Evolutionary conservation across 2,797 vertebrate genomes (phyloP).

Genomic region (Sebastes itinus): DNA sequence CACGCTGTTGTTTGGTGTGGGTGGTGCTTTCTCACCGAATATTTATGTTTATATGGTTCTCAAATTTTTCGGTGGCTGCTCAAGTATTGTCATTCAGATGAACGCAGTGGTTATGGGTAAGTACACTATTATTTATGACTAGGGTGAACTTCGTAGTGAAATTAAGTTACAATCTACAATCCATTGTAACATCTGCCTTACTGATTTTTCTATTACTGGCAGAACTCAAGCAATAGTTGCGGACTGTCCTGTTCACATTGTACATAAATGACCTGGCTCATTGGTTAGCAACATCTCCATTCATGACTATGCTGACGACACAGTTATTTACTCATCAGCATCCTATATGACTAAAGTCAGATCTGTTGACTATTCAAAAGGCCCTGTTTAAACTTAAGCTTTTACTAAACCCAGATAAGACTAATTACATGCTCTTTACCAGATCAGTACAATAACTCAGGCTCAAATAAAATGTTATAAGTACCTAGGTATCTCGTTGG

Average conservation of each 20-base stretch:
- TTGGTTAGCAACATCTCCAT: background rate
- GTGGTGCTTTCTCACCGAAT: no score
- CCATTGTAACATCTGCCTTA: no score
- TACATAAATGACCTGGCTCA: background rate
- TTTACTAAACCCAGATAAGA: background rate
- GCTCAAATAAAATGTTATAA: background rate
- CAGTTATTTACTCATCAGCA: background rate
- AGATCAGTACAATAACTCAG: background rate
- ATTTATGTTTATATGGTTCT: no score
- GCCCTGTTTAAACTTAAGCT: background rate
- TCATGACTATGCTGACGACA: background rate
- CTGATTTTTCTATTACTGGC: background rate
- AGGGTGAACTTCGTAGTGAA: no score
- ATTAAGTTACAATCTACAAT: no score
- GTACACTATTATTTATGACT: no score
- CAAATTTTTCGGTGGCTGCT: no score
- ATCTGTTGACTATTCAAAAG: background rate
- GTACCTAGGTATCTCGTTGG: background rate
- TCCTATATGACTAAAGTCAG: background rate
- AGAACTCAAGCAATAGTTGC: background rate
- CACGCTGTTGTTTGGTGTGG: no score
- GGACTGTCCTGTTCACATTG: background rate
- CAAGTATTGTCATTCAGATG: no score
- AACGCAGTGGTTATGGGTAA: no score
- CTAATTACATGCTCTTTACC: background rate